These are phyloP conservation scores for Aphelocoma coerulescens DNA, from an alignment of 2,113 vertebrate species.

Conservation along the genomic window DNA sequence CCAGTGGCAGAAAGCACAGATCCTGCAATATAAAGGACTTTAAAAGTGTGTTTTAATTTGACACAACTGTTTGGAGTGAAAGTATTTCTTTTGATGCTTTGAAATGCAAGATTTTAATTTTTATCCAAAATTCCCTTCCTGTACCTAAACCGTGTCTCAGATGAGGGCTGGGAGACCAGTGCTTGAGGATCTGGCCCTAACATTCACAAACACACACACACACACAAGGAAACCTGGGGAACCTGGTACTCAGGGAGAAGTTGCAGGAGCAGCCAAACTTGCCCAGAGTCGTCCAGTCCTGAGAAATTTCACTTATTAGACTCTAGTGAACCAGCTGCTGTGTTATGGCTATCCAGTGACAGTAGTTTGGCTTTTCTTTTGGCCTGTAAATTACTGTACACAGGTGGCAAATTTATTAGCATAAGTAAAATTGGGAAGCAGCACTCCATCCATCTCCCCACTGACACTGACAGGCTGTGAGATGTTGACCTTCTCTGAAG, in stretches of 20 bases:
- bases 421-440: slow-evolving; percentile 2
- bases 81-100: neutral
- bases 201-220: neutral
- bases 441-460: neutral
- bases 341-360: neutral
- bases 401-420: neutral
- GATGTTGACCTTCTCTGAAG: neutral
- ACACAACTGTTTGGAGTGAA: neutral
- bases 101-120: neutral
- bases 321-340: neutral
- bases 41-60: neutral
- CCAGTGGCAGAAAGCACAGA: neutral
- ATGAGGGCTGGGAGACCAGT: neutral
- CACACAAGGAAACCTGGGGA: neutral
- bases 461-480: neutral
- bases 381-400: neutral
- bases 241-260: neutral
- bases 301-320: neutral
- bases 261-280: accelerated
- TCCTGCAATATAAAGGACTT: neutral
- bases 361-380: neutral
- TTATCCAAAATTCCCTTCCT: neutral
- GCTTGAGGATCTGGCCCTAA: neutral
- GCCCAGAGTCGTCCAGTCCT: neutral
- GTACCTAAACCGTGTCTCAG: neutral